Conservation (phyloP, 2,797 vertebrate genomes). For the Takifugu ocellatus region DNA sequence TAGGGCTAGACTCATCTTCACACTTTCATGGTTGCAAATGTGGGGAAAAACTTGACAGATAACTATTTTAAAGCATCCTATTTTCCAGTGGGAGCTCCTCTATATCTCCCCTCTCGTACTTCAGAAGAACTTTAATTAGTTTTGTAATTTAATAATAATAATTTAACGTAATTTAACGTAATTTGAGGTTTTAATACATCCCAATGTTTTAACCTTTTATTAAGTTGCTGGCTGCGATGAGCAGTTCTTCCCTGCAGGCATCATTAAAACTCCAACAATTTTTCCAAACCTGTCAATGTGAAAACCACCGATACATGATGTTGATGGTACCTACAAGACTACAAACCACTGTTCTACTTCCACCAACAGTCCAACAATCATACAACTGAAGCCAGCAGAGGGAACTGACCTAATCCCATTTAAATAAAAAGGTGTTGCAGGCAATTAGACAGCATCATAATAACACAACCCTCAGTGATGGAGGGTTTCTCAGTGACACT, state of each 20-base stretch:
- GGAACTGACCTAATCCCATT: slow-evolving; percentile 2
- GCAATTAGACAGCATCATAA: slow-evolving; percentile 33
- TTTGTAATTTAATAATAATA: no score
- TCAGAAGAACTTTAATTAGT: no score
- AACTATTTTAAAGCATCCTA: no score
- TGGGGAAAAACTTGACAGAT: no score
- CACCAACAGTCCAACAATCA: not conserved
- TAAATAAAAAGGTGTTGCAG: slow-evolving; percentile 40
- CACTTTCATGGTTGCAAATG: no score
- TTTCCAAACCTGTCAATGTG: not conserved
- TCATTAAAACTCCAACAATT: not conserved
- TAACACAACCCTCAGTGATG: slow-evolving; percentile 28
- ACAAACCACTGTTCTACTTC: not conserved
- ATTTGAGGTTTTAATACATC: no score
- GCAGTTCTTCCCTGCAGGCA: not conserved
- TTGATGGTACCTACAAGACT: slow-evolving; percentile 1
- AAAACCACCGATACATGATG: not conserved
- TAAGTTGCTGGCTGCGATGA: not conserved
- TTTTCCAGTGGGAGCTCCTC: no score
- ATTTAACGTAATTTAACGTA: no score
- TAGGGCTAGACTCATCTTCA: no score
- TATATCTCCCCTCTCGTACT: no score
- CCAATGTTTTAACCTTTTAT: no score
- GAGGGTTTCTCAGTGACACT: not conserved
- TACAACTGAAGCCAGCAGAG: slow-evolving; percentile 1